Conservation (phyloP, 2,888 invertebrate species). For the Amblyteles armatorius region DNA sequence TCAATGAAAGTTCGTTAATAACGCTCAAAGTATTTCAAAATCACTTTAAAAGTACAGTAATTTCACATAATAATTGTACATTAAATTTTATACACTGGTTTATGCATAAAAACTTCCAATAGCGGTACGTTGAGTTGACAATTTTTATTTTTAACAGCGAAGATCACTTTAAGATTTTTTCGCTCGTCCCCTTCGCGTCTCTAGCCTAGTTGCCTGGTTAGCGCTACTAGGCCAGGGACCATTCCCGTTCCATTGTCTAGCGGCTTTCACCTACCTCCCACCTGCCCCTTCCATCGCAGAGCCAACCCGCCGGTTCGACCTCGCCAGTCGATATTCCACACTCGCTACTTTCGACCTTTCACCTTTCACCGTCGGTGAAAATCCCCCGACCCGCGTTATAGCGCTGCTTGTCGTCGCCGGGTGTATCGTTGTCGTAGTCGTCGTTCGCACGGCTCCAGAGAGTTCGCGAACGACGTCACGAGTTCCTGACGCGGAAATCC, state of each 20-base stretch:
- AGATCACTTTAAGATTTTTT: not conserved
- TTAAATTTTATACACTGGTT: too few relatives aligned
- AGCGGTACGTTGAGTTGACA: not conserved
- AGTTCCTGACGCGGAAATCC: not conserved
- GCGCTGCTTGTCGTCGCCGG: constrained; percentile 11
- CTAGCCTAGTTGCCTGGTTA: constrained; percentile 16
- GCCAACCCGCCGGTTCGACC: constrained; percentile 51
- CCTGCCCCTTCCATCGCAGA: constrained; percentile 48
- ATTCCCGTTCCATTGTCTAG: constrained; percentile 60
- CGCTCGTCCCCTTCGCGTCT: constrained; percentile 12
- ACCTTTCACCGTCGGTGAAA: constrained; percentile 72
- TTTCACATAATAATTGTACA: too few relatives aligned
- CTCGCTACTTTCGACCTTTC: constrained; percentile 79
- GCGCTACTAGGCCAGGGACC: constrained; percentile 7
- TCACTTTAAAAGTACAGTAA: too few relatives aligned
- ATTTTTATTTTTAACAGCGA: not conserved
- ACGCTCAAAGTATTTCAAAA: too few relatives aligned
- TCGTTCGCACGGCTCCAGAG: not conserved
- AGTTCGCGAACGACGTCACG: constrained; percentile 22
- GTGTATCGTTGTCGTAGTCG: constrained; percentile 25
- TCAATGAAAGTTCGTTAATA: too few relatives aligned
- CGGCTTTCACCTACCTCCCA: constrained; percentile 1
- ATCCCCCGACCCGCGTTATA: constrained; percentile 37
- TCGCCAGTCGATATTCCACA: constrained; percentile 78
- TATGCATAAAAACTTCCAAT: too few relatives aligned